Percentiles rank a stretch among this genome's conserved stretches.
Conservation (phyloP, 2,113 vertebrate genomes). For the Eublepharis macularius region DNA sequence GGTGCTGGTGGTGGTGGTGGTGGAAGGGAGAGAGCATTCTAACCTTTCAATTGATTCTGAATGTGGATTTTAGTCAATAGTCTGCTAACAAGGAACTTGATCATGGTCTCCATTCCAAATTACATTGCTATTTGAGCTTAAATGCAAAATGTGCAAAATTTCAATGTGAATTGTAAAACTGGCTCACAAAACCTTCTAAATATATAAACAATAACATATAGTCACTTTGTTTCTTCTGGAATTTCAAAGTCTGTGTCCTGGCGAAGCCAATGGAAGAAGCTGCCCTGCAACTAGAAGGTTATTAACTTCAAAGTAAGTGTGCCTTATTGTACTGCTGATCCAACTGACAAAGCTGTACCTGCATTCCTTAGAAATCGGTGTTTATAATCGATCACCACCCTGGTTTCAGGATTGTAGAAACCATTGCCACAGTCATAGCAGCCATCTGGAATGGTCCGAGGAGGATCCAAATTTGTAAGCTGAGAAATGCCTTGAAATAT, state of each 20-base stretch:
- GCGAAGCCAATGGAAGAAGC: not conserved
- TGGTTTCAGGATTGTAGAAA: slow-evolving; percentile 87
- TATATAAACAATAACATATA: not conserved
- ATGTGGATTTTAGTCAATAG: no score
- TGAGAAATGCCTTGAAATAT: slow-evolving; percentile 83
- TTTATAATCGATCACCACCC: slow-evolving; percentile 80
- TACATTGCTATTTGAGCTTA: no score
- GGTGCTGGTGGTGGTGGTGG: no score
- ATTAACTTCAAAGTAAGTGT: not conserved
- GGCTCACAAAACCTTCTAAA: no score
- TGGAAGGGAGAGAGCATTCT: no score
- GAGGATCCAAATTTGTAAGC: slow-evolving; percentile 83
- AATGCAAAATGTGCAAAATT: no score
- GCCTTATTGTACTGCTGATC: slow-evolving; percentile 2
- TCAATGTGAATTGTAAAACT: no score
- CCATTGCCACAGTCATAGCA: slow-evolving; percentile 93
- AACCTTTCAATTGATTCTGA: no score
- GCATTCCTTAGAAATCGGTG: slow-evolving; percentile 85
- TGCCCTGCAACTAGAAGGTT: not conserved
- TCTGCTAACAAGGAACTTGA: no score
- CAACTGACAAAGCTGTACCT: slow-evolving; percentile 74
- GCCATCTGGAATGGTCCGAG: slow-evolving; percentile 80
- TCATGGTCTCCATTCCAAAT: no score
- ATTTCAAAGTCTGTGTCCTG: not conserved
- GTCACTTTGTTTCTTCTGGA: no score